Conservation (phyloP, 2,797 vertebrate genomes). For the Nyctibius grandis region DNA sequence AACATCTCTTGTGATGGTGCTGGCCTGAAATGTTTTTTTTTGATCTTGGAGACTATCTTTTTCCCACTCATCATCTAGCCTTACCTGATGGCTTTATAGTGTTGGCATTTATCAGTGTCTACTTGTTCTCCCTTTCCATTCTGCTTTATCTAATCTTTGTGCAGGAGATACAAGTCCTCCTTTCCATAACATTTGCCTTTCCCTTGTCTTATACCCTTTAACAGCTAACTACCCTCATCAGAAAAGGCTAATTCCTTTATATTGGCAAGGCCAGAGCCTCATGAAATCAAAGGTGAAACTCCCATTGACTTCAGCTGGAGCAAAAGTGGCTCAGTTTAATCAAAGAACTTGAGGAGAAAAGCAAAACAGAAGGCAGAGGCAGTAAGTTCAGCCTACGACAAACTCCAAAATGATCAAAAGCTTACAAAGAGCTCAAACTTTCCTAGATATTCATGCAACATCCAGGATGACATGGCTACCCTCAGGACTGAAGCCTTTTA, state of each 20-base stretch:
- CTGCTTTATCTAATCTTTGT: neutral
- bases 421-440: neutral
- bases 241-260: slow-evolving; percentile 23
- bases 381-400: neutral
- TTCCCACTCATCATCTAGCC: neutral
- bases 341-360: slow-evolving; percentile 11
- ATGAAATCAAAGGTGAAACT: slow-evolving; percentile 33
- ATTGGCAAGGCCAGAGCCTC: neutral
- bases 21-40: neutral
- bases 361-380: neutral
- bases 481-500: neutral
- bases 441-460: neutral
- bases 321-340: neutral
- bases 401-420: slow-evolving; percentile 9
- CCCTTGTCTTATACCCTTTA: neutral
- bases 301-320: neutral
- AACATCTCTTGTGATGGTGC: neutral
- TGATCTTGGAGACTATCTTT: neutral
- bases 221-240: neutral
- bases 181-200: neutral
- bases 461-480: neutral
- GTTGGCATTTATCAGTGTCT: neutral
- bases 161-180: neutral
- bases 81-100: neutral
- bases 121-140: neutral